Evolutionary conservation across 2,113 vertebrate species (phyloP).

Genomic region (cat (Felis catus)): F.catus_Fca126_mat1.0 CM031428.1:34423501-34424000

Average conservation of each 20-base stretch:
- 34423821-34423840: conserved; percentile 57
- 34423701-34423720: not conserved
- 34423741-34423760: not conserved
- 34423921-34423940: conserved; percentile 34
- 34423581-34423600: not conserved
- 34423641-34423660: not conserved
- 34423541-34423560: not conserved
- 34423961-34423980: conserved; percentile 31
- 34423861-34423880: conserved; percentile 71
- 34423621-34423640: not conserved
- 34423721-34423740: not conserved
- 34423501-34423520: not conserved
- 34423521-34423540: not conserved
- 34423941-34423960: conserved; percentile 69
- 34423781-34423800: not conserved
- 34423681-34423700: not conserved
- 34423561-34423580: not conserved
- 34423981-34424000: no score
- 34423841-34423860: conserved; percentile 62
- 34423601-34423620: not conserved
- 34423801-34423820: not conserved
- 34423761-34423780: not conserved
- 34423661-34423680: not conserved
- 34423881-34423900: conserved; percentile 75
- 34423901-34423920: conserved; percentile 61